Percentiles rank a stretch among this genome's conserved stretches.
phyloP scores from a whole-genome alignment of 1,140 invertebrate species.

The Aphelenchoides avenae region DNA sequence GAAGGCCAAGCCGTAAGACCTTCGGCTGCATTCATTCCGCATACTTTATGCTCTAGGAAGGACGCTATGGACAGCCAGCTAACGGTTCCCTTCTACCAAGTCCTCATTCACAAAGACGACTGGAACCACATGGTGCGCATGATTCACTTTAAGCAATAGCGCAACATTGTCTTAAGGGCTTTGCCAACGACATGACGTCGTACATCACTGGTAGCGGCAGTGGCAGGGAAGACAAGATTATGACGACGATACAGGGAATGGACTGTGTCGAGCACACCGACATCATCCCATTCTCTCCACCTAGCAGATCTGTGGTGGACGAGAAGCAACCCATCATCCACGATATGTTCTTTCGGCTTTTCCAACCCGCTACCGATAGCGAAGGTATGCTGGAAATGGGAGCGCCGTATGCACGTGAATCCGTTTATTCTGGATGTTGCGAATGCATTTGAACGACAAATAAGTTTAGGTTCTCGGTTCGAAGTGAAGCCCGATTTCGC shows the following conservation, averaged over 20 bases:
- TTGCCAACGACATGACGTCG: slow-evolving; percentile 40
- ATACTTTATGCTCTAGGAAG: slow-evolving; percentile 18
- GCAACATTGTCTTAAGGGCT: slow-evolving; percentile 23
- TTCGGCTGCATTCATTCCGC: slow-evolving; percentile 6
- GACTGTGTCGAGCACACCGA: slow-evolving; percentile 46
- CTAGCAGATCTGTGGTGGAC: no score
- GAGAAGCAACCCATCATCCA: no score
- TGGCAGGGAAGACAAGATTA: slow-evolving; percentile 24
- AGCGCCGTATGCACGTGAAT: no score
- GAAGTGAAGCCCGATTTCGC: no score
- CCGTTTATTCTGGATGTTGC: no score
- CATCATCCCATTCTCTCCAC: slow-evolving; percentile 43
- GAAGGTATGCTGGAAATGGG: no score
- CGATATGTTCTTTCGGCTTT: no score
- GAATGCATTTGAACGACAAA: no score
- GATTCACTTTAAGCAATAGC: neutral
- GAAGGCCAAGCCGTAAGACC: slow-evolving; percentile 6
- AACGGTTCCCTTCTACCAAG: slow-evolving; percentile 41
- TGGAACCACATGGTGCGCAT: slow-evolving; percentile 38
- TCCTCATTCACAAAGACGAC: slow-evolving; percentile 41
- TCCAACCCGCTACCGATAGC: no score
- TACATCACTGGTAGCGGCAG: slow-evolving; percentile 33
- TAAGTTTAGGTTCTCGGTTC: no score
- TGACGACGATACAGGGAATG: slow-evolving; percentile 45
- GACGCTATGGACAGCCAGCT: slow-evolving; percentile 5